Evolutionary conservation across 1,140 invertebrate species (phyloP).

Genomic region (Kradibia gibbosae): DNA sequence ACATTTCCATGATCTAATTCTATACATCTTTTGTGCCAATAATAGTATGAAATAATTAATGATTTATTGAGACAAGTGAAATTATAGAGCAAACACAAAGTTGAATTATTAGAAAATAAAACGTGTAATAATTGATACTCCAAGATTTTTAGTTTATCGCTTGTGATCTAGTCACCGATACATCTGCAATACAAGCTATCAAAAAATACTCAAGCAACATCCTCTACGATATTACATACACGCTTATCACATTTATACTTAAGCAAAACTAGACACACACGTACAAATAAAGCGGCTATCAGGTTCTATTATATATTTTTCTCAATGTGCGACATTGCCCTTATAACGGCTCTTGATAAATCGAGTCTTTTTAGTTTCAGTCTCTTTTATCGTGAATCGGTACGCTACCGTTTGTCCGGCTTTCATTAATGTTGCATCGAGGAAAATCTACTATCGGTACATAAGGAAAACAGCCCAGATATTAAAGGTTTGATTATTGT

Average conservation of each 20-base stretch:
- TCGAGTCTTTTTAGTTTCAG: slow-evolving; percentile 30
- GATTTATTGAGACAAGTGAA: neutral
- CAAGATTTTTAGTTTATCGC: neutral
- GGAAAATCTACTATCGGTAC: neutral
- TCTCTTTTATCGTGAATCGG: slow-evolving; percentile 39
- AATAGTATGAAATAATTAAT: too few species aligned
- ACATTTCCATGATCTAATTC: too few species aligned
- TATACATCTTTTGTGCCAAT: too few species aligned
- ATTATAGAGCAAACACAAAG: neutral
- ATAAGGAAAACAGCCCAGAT: neutral
- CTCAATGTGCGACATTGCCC: slow-evolving; percentile 29
- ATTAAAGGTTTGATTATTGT: too few species aligned
- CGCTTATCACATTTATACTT: too few species aligned
- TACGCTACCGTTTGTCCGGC: slow-evolving; percentile 30
- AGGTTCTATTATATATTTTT: slow-evolving; percentile 28
- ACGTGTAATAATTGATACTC: neutral
- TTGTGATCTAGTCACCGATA: neutral
- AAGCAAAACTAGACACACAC: neutral
- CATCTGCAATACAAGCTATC: neutral
- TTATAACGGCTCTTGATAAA: slow-evolving; percentile 34
- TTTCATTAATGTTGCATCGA: neutral
- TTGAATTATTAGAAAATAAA: neutral
- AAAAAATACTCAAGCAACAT: neutral
- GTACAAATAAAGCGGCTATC: neutral
- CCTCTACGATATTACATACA: neutral